Conservation (phyloP, 2,113 vertebrate genomes). For the Crotalus viridis region DNA sequence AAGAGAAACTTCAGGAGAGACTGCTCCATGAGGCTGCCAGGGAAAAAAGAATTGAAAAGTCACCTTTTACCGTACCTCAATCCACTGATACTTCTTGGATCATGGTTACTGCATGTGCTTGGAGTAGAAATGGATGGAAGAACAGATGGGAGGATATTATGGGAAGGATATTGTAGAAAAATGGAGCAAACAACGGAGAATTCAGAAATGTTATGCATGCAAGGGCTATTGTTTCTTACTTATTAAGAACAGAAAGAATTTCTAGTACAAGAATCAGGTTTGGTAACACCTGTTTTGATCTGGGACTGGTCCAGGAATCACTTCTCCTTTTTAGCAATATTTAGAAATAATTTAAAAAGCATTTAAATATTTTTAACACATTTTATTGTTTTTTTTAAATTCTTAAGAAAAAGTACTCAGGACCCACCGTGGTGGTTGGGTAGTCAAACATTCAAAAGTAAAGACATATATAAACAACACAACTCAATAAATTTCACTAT, state of each 20-base stretch:
- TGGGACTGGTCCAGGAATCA: not conserved
- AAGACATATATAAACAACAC: too few relatives aligned
- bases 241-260: not conserved
- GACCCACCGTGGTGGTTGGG: too few relatives aligned
- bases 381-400: too few relatives aligned
- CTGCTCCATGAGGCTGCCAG: not conserved
- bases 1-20: not conserved
- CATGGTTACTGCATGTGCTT: not conserved
- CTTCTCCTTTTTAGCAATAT: not conserved
- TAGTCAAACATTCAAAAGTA: too few relatives aligned
- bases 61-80: not conserved
- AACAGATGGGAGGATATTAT: not conserved
- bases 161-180: not conserved
- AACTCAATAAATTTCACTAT: too few relatives aligned
- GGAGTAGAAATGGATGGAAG: not conserved
- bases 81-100: not conserved
- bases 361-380: too few relatives aligned
- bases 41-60: not conserved
- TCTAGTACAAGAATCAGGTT: not conserved
- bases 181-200: not conserved
- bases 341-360: not conserved
- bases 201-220: not conserved
- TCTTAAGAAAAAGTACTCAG: too few relatives aligned
- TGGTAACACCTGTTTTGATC: not conserved
- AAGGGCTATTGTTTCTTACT: not conserved